Evolutionary conservation across 2,888 invertebrate genomes (phyloP).

Genomic region (Pinctada fucata): DNA sequence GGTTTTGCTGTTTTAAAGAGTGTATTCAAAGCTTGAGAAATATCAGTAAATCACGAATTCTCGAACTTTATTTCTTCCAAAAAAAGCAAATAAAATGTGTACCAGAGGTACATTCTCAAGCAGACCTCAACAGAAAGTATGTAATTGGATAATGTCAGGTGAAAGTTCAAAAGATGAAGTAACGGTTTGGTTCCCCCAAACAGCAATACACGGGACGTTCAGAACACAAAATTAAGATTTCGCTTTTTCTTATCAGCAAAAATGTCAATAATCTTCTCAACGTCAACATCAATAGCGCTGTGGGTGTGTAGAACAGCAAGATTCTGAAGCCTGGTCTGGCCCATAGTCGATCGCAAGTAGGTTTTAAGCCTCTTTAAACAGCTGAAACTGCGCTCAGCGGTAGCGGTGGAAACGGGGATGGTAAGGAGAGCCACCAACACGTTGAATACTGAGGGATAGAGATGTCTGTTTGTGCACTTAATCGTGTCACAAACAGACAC

Average conservation of each 20-base stretch:
- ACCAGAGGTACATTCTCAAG: slow-evolving; percentile 1
- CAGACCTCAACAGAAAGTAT: not conserved
- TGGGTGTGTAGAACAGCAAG: not conserved
- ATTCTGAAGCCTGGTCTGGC: not conserved
- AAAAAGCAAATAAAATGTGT: slow-evolving; percentile 1
- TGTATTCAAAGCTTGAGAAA: not conserved
- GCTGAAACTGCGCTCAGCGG: not conserved
- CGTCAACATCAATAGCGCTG: slow-evolving; percentile 1
- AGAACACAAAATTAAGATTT: not conserved
- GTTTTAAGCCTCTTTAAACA: not conserved
- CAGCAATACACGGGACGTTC: not conserved
- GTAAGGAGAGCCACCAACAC: slow-evolving; percentile 2
- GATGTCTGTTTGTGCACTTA: not conserved
- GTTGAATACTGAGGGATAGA: not conserved
- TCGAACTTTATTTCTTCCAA: not conserved
- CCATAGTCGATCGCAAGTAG: not conserved
- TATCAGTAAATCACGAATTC: not conserved
- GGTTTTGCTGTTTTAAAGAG: not conserved
- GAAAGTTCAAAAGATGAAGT: not conserved
- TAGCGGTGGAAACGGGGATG: not conserved
- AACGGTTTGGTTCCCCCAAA: too few species aligned
- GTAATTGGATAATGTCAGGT: not conserved
- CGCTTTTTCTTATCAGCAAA: not conserved
- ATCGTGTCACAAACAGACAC: not conserved
- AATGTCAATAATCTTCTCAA: not conserved